Evolutionary conservation across 2,113 vertebrate genomes (phyloP), one percentile per base, ranked within the genome.

Genomic region (Phyllopteryx taeniolatus): DNA sequence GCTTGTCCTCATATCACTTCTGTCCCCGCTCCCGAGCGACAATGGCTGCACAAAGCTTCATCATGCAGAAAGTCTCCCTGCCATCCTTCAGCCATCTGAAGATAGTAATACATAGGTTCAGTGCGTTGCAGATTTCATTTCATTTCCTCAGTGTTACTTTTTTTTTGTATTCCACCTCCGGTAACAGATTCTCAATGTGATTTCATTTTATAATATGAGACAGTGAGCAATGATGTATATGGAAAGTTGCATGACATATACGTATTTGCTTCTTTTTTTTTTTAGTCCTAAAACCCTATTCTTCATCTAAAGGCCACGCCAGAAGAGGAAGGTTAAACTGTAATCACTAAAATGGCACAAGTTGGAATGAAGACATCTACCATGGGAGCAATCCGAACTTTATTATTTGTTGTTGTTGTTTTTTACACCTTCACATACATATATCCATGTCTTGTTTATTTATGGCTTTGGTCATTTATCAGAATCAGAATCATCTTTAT

Each of bases 51-150:
- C 68, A 78, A 78, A 74, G 71, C 67, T 65, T 74, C 78, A 70
- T 81, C 78, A 79, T 53, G 68, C 68, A 77, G 67, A 76, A 70
- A 75, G 56, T 71, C 64, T 53, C 44, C 35, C 60, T 51, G 64
- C 71, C 54, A 49, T 74, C 69, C 59, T 71, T 72, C 47, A 2
- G 53, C 51, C 62, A 27, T 75, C n/a, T 61, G 54, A 56, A 68
- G 80, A 83, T 80, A 83, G 71, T 35, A 72, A 79, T 71, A 69
- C 68, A 71, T 43, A 74, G 70, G 71, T 79, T 72, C 43, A 67
- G 31, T 8, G 14, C 27, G 43, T 31, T 59, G 56, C 35, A 73
- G 68, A 70, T 70, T 80, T 57, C 0, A 61, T 79, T 57, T 0
- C n/a, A 51, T 63, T 27, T 39, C 54, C 8, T 6, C 6, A 15